Evolutionary conservation across 2,113 vertebrate species (phyloP).

Genomic region (Actenoides lindsayi): DNA sequence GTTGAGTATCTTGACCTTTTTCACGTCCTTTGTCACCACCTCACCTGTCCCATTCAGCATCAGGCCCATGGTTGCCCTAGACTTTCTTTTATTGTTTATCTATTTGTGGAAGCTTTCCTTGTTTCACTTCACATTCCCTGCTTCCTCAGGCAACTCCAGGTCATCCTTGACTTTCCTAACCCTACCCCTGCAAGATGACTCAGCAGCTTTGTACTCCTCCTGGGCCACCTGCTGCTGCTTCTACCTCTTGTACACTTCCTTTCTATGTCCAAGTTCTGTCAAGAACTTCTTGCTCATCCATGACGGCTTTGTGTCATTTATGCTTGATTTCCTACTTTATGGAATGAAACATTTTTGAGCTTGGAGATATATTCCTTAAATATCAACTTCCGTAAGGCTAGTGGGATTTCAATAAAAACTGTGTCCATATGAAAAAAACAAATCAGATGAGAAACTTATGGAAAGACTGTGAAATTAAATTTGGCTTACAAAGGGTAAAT

Average conservation of each 20-base stretch:
- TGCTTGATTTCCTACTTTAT: neutral
- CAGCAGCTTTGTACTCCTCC: neutral
- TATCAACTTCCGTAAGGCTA: neutral
- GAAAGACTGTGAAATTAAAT: neutral
- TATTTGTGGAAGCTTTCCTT: neutral
- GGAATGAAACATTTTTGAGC: neutral
- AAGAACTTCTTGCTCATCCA: neutral
- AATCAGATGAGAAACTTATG: neutral
- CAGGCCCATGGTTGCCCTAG: neutral
- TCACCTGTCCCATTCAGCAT: neutral
- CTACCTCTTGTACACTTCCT: neutral
- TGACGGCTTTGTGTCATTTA: neutral
- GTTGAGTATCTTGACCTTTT: neutral
- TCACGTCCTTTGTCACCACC: neutral
- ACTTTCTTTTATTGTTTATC: neutral
- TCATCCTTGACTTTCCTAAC: neutral
- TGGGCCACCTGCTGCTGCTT: neutral
- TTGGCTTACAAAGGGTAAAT: accelerated
- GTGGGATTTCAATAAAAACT: neutral
- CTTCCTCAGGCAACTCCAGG: neutral
- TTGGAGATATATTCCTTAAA: neutral
- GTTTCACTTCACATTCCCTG: neutral
- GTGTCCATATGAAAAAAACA: neutral
- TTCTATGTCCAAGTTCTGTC: neutral
- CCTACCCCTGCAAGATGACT: neutral